Evolutionary conservation across 1,140 invertebrate species (phyloP).

Genomic region (Lysiphlebus fabarum): DNA sequence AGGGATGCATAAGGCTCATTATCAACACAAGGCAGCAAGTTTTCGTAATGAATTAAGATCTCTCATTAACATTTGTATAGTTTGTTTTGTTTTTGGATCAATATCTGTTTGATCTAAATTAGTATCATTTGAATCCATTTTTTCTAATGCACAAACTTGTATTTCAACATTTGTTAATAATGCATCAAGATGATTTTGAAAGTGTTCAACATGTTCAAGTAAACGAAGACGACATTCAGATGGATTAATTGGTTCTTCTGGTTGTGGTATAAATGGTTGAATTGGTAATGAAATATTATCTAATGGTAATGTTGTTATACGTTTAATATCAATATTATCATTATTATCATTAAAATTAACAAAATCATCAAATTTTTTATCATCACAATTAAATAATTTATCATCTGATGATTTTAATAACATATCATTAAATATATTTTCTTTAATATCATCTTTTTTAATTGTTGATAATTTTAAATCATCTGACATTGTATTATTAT

Average conservation of each 20-base stretch:
- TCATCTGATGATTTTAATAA: neutral
- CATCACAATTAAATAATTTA: neutral
- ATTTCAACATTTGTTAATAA: conserved; percentile 72
- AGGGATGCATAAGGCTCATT: neutral
- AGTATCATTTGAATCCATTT: conserved; percentile 34
- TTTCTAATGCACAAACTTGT: conserved; percentile 59
- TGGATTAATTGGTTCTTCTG: conserved; percentile 77
- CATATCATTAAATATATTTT: neutral
- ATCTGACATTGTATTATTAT: conserved; percentile 39
- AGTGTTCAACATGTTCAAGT: conserved; percentile 73
- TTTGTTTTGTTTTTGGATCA: conserved; percentile 46
- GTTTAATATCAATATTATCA: conserved; percentile 7
- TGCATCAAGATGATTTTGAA: conserved; percentile 68
- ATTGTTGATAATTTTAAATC: conserved; percentile 32
- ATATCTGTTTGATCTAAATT: conserved; percentile 36
- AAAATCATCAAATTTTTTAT: neutral
- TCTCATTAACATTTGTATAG: conserved; percentile 49
- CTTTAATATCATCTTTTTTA: conserved; percentile 33
- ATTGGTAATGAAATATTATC: conserved; percentile 30
- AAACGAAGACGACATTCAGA: conserved; percentile 74
- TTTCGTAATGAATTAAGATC: conserved; percentile 48
- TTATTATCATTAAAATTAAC: neutral
- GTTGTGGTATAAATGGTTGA: conserved; percentile 62
- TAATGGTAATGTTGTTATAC: conserved; percentile 5
- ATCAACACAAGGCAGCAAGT: conserved; percentile 36